Percentiles rank a stretch among this genome's conserved stretches.
Evolutionary conservation across 1,140 invertebrate species (phyloP).

Genomic region (Heliconius hewitsoni): DNA sequence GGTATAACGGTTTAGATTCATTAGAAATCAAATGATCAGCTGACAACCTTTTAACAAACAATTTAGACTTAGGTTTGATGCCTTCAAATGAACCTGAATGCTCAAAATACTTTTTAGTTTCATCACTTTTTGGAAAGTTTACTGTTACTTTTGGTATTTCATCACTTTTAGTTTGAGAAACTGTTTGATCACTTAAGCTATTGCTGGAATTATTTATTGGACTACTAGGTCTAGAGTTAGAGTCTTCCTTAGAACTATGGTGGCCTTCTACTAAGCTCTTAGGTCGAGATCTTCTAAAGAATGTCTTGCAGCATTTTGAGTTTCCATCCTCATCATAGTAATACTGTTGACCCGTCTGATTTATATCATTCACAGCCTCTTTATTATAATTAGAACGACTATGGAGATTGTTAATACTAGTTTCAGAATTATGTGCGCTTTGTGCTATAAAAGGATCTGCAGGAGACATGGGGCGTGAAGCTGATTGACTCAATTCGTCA

Average conservation of each 20-base stretch:
- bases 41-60: slow-evolving; percentile 75
- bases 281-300: slow-evolving; percentile 71
- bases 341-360: slow-evolving; percentile 45
- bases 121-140: slow-evolving; percentile 69
- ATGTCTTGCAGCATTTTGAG: slow-evolving; percentile 69
- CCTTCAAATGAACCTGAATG: slow-evolving; percentile 77
- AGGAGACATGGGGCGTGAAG: slow-evolving; percentile 72
- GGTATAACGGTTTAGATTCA: slow-evolving; percentile 68
- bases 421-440: slow-evolving; percentile 61
- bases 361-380: slow-evolving; percentile 51
- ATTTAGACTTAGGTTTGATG: slow-evolving; percentile 71
- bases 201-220: slow-evolving; percentile 67
- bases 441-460: slow-evolving; percentile 74
- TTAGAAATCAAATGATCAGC: slow-evolving; percentile 75
- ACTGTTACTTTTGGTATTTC: slow-evolving; percentile 71
- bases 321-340: slow-evolving; percentile 65
- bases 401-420: slow-evolving; percentile 47
- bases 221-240: slow-evolving; percentile 59
- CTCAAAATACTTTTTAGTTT: slow-evolving; percentile 68
- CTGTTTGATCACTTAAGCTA: slow-evolving; percentile 65
- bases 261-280: slow-evolving; percentile 67
- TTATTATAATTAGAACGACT: slow-evolving; percentile 49
- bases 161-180: slow-evolving; percentile 66
- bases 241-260: slow-evolving; percentile 57
- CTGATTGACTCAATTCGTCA: slow-evolving; percentile 68